Evolutionary conservation across 1,140 invertebrate genomes (phyloP).

Genomic region (Drosophila sproati): DNA sequence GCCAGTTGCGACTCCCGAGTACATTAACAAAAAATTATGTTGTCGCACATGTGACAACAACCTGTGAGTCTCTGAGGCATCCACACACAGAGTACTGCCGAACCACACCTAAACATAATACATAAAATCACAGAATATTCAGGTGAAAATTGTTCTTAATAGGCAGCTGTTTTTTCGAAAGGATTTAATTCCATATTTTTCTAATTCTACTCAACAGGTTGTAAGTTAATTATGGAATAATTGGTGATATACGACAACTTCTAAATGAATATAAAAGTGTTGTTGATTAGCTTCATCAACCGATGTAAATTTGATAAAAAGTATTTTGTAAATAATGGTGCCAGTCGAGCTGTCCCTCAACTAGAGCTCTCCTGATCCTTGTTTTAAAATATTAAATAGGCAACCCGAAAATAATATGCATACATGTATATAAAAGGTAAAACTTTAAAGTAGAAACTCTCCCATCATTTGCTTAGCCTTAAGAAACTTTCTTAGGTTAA

Average conservation of each 20-base stretch:
- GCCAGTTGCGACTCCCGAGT: constrained; percentile 35
- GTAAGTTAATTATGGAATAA: background rate
- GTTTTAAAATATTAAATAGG: no score
- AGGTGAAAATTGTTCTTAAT: constrained; percentile 16
- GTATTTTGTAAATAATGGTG: no score
- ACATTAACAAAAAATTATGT: constrained; percentile 80
- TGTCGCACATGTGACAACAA: constrained; percentile 47
- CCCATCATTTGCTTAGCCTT: no score
- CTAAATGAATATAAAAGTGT: no score
- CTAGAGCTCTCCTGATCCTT: no score
- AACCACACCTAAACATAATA: background rate
- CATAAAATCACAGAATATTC: background rate
- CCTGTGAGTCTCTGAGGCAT: constrained; percentile 31
- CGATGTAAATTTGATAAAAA: no score
- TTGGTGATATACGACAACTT: no score
- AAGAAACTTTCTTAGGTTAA: background rate
- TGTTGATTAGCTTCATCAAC: no score
- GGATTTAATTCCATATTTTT: background rate
- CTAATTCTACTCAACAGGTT: background rate
- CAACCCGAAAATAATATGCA: background rate
- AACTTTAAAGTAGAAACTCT: background rate
- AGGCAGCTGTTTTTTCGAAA: constrained; percentile 1
- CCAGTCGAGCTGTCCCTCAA: no score
- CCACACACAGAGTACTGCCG: background rate
- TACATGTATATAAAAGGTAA: background rate